Evolutionary conservation across 2,113 vertebrate species (phyloP), one percentile per base, ranked within the genome.

Genomic region (Atractosteus spatula): DNA sequence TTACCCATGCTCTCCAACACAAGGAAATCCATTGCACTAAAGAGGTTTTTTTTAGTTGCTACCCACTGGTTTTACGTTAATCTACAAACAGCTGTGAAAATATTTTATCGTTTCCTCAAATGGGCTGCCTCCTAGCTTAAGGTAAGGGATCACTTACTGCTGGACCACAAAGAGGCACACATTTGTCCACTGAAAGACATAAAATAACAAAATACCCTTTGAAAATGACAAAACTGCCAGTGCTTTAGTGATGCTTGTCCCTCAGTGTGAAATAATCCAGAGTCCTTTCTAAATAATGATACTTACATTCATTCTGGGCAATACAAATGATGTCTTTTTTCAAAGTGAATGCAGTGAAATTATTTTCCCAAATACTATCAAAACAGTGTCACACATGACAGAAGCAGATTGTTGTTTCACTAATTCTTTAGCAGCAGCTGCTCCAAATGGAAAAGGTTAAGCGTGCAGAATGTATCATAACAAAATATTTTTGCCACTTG

Each of bases 121-220:
- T 71, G 62, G 77, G 14, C 71, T 66, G 56, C 71, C 78, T 72
- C 10, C 47, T 51, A 51, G 10, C 47, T 51, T 5, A 51, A 51
- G 47, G 47, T 51, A 5, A 51, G 10, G 47, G 47, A 10, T 68
- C 73, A 69, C 70, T 71, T 76, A 73, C 64, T 77, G 74, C 70
- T 73, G 74, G 78, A 78, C 44, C 59, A 77, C 56, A 81, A 80
- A 80, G 85, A 90, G 88, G 89, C 89, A 89, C 87, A 76, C 45
- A 78, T 81, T 78, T 74, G 47, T 74, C 10, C 29, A 29, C 45
- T 68, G 41, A 41, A 57, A 57, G 43, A 70, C 41, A 8, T 11
- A 59, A 44, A 59, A 56, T 4, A 74, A 72, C 70, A 73, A 62
- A 54, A 47, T 70, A 62, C 56, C 72, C 56, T 68, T 16, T 29